These are phyloP conservation scores for Cephus nigrinus DNA, from an alignment of 2,888 invertebrate genomes.

Conservation along the genomic window DNA sequence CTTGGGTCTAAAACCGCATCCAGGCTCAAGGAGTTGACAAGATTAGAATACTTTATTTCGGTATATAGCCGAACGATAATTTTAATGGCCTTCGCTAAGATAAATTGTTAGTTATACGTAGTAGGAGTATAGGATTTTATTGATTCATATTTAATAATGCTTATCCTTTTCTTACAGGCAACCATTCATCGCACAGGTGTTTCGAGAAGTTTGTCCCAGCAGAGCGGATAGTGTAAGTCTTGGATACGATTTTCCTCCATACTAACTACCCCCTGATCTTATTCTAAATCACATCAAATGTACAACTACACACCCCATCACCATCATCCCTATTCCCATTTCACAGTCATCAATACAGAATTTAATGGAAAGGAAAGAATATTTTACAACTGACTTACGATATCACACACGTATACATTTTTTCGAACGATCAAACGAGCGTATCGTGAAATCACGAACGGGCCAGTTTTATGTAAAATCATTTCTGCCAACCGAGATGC, in stretches of 20 bases:
- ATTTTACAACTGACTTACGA: not conserved
- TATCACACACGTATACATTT: constrained; percentile 2
- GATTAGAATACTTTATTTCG: not conserved
- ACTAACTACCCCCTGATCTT: constrained; percentile 55
- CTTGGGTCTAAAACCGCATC: not conserved
- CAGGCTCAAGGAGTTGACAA: not conserved
- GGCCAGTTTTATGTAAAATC: not conserved
- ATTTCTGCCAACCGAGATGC: not conserved
- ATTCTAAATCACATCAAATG: constrained; percentile 54
- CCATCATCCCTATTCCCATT: constrained; percentile 48
- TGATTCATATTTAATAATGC: not conserved
- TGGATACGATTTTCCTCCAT: constrained; percentile 57
- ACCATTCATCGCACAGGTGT: constrained; percentile 81
- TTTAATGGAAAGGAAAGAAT: constrained; percentile 34
- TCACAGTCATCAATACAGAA: constrained; percentile 48
- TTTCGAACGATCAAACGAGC: not conserved
- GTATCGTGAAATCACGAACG: not conserved
- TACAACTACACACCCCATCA: constrained; percentile 48
- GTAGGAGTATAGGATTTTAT: not conserved
- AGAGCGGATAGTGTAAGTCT: constrained; percentile 77
- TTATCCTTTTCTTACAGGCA: constrained; percentile 71
- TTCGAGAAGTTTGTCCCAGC: constrained; percentile 82
- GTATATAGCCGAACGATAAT: not conserved
- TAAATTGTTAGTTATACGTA: not conserved
- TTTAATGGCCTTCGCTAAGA: not conserved